phyloP scores from a whole-genome alignment of 2,888 invertebrate genomes.

The Limnephilus auricula region DNA sequence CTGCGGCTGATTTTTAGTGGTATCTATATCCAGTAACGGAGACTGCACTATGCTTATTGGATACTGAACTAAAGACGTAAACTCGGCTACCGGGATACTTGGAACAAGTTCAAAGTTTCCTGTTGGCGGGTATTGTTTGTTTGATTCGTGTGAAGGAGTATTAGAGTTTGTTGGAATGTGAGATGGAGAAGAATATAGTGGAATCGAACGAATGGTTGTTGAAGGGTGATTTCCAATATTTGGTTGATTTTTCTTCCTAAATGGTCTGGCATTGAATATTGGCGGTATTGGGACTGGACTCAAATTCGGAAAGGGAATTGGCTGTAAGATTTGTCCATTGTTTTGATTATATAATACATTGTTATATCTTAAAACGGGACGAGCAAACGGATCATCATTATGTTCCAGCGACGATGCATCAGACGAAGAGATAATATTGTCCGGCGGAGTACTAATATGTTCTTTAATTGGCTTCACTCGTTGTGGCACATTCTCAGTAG shows the following conservation, averaged over 20 bases:
- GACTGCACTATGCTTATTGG: slow-evolving; percentile 85
- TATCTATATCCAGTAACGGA: slow-evolving; percentile 81
- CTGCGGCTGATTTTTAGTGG: slow-evolving; percentile 67
- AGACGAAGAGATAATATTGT: slow-evolving; percentile 3
- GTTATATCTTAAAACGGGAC: slow-evolving; percentile 22
- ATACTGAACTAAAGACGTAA: slow-evolving; percentile 84
- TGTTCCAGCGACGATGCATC: slow-evolving; percentile 20
- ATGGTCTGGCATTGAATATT: slow-evolving; percentile 80
- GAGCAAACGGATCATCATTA: slow-evolving; percentile 49
- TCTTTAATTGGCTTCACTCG: slow-evolving; percentile 17
- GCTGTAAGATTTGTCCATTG: slow-evolving; percentile 76
- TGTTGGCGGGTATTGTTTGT: slow-evolving; percentile 51
- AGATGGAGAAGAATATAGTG: neutral
- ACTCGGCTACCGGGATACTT: slow-evolving; percentile 83
- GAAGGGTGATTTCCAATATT: slow-evolving; percentile 12
- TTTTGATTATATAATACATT: slow-evolving; percentile 66
- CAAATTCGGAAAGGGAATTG: slow-evolving; percentile 82
- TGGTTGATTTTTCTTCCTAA: slow-evolving; percentile 69
- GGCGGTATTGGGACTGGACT: slow-evolving; percentile 81
- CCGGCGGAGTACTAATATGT: slow-evolving; percentile 15
- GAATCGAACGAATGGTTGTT: slow-evolving; percentile 25
- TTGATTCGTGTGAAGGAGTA: slow-evolving; percentile 2
- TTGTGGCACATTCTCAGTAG: slow-evolving; percentile 17
- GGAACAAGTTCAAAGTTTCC: slow-evolving; percentile 78
- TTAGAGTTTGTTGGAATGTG: neutral